These are phyloP conservation scores for Rotaria sp. DNA, from an alignment of 2,888 invertebrate genomes.

Conservation along the genomic window DNA sequence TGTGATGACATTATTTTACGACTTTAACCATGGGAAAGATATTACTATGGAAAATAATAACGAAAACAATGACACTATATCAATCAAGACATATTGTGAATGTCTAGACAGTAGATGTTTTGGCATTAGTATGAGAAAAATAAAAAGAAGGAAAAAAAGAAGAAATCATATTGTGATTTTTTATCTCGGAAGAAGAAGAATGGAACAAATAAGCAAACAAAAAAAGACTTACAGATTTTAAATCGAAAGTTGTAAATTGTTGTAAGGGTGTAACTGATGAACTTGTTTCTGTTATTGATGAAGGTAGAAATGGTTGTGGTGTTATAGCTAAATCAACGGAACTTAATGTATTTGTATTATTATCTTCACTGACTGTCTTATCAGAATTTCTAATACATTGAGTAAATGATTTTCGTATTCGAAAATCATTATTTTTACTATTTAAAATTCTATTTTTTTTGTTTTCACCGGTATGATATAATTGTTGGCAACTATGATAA, in stretches of 20 bases:
- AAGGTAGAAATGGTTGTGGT: not conserved
- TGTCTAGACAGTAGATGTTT: not conserved
- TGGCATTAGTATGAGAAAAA: not conserved
- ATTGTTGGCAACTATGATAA: not conserved
- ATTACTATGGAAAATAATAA: not conserved
- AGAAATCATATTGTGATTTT: too few relatives aligned
- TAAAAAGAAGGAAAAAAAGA: too few relatives aligned
- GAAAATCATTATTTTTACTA: not conserved
- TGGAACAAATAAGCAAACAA: not conserved
- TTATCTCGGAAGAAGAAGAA: too few relatives aligned
- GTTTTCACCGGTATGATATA: not conserved
- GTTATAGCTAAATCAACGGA: not conserved
- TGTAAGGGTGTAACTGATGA: not conserved
- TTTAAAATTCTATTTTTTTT: not conserved
- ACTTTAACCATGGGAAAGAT: not conserved
- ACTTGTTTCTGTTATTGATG: not conserved
- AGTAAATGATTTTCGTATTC: not conserved
- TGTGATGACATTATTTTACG: not conserved
- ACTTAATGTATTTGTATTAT: constrained; percentile 28
- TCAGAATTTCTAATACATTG: not conserved
- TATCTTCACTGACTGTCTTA: constrained; percentile 28
- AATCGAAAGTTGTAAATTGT: not conserved
- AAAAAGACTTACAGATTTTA: not conserved
- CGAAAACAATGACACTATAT: not conserved
- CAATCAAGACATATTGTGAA: not conserved